Evolutionary conservation across 1,140 invertebrate genomes (phyloP).

Genomic region (Batillaria attramentaria): DNA sequence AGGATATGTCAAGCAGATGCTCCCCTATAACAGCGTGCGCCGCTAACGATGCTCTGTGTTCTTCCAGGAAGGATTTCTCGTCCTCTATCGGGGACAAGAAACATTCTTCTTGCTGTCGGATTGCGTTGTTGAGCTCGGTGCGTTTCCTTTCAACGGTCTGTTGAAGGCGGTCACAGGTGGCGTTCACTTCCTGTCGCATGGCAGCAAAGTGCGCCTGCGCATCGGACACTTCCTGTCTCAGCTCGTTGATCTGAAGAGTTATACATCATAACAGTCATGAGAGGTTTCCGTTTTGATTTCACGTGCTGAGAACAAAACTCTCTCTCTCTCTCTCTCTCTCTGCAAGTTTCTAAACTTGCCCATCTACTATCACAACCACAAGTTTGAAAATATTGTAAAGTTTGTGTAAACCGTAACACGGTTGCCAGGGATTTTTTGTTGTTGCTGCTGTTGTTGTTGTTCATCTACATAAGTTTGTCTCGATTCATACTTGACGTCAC

Average conservation of each 20-base stretch:
- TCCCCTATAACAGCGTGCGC: too few relatives aligned
- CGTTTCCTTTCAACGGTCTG: neutral
- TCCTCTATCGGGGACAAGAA: too few relatives aligned
- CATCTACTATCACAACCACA: neutral
- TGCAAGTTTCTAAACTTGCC: neutral
- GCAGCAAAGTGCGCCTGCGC: neutral
- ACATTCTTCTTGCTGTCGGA: slow-evolving; percentile 2
- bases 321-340: neutral
- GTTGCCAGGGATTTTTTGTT: neutral
- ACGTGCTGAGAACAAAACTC: neutral
- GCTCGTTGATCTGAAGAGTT: neutral
- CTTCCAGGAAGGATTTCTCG: too few relatives aligned
- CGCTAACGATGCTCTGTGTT: too few relatives aligned
- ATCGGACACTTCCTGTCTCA: neutral
- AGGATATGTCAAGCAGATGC: too few relatives aligned
- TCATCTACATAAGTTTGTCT: neutral
- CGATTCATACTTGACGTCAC: too few relatives aligned
- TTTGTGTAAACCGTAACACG: neutral
- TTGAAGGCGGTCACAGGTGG: neutral
- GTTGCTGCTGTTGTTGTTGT: neutral
- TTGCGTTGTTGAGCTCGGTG: neutral
- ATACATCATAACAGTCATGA: neutral
- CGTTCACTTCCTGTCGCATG: neutral
- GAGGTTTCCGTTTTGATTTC: neutral
- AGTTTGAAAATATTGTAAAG: neutral